A percentile compares a stretch with the other conserved stretches of the same genome.
These are phyloP conservation scores for Liasis olivaceus DNA, from an alignment of 2,797 vertebrate species.

Conservation along the genomic window DNA sequence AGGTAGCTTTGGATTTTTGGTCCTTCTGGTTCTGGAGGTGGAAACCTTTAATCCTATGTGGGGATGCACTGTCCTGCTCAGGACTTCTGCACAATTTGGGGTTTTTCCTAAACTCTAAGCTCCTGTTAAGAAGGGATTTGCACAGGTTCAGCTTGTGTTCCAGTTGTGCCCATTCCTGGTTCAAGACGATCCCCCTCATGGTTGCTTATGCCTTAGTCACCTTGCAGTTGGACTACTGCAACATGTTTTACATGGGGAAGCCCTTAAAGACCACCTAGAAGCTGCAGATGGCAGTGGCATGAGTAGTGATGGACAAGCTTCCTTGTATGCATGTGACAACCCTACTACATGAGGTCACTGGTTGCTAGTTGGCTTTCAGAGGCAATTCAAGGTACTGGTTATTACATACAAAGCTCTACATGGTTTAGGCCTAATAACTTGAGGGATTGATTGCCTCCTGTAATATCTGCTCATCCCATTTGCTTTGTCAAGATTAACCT, in stretches of 20 bases:
- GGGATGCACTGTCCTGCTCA: not conserved
- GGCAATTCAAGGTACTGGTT: not conserved
- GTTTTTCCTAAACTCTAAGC: not conserved
- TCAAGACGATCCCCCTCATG: not conserved
- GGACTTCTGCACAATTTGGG: not conserved
- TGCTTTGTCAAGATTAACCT: not conserved
- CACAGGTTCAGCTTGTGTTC: not conserved
- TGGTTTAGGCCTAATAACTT: not conserved
- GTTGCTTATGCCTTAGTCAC: not conserved
- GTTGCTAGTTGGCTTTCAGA: not conserved
- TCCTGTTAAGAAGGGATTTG: not conserved
- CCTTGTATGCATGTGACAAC: not conserved
- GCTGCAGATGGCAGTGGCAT: not conserved
- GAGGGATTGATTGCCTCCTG: not conserved
- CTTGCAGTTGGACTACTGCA: not conserved
- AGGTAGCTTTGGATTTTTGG: not conserved
- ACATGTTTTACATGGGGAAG: not conserved
- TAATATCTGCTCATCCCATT: not conserved
- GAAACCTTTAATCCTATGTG: not conserved
- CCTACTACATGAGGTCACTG: not conserved
- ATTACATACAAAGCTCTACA: not conserved
- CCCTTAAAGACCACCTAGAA: not conserved
- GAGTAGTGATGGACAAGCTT: not conserved
- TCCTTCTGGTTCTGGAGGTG: not conserved
- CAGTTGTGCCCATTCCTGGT: not conserved